A percentile compares a stretch with the other conserved stretches of the same genome.
Evolutionary conservation across 2,888 invertebrate genomes (phyloP).

Genomic region (Sesamia inferens): DNA sequence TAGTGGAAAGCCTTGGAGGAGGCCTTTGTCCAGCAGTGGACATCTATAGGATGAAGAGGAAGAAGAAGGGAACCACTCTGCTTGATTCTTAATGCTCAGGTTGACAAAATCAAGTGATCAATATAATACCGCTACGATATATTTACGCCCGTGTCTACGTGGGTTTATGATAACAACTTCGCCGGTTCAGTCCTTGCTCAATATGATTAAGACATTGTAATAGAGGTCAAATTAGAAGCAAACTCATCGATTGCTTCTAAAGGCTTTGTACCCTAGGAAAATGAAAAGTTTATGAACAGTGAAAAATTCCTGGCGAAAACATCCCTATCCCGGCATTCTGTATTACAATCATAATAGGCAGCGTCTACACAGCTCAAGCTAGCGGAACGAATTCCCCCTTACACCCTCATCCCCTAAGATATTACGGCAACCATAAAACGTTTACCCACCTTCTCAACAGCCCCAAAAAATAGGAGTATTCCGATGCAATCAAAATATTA

Average conservation of each 20-base stretch:
- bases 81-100: not conserved
- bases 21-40: too few species aligned
- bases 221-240: not conserved
- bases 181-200: not conserved
- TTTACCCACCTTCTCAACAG: constrained; percentile 38
- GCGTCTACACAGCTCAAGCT: constrained; percentile 3
- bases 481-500: constrained; percentile 57
- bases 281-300: not conserved
- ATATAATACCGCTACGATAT: not conserved
- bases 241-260: not conserved
- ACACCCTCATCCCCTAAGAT: constrained; percentile 16
- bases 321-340: constrained; percentile 20
- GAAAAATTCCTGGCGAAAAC: constrained; percentile 29
- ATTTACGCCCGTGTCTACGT: not conserved
- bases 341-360: constrained; percentile 26
- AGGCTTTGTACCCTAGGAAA: not conserved
- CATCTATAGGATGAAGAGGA: too few species aligned
- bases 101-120: not conserved
- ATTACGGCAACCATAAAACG: constrained; percentile 41
- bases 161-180: not conserved
- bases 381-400: constrained; percentile 25
- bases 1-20: too few species aligned
- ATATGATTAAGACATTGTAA: not conserved
- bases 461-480: constrained; percentile 39
- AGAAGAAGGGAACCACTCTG: not conserved